These are phyloP conservation scores for Corvus moneduloides DNA, from an alignment of 2,113 vertebrate species.

Conservation along the genomic window DNA sequence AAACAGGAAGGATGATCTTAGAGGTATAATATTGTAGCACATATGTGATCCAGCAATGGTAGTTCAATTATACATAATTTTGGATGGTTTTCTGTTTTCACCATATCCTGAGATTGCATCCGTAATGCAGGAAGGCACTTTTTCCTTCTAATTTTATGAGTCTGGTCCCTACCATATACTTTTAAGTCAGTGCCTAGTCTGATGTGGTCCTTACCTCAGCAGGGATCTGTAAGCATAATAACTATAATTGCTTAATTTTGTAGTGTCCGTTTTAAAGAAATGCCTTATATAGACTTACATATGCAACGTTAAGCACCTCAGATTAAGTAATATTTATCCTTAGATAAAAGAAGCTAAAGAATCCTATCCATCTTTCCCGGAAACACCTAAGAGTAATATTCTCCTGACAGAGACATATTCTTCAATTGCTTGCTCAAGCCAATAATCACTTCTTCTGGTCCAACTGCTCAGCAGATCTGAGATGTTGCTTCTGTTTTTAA, in stretches of 20 bases:
- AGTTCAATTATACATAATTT: not conserved
- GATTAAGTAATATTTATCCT: not conserved
- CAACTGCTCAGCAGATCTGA: not conserved
- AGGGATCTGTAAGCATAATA: not conserved
- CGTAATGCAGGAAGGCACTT: not conserved
- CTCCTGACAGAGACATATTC: not conserved
- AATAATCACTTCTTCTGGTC: not conserved
- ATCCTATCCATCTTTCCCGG: not conserved
- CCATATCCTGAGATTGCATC: not conserved
- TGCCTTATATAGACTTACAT: not conserved
- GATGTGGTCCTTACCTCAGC: not conserved
- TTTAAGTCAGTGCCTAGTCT: not conserved
- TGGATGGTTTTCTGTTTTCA: not conserved
- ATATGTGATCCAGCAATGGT: accelerated
- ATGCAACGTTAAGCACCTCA: not conserved
- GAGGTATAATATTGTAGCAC: not conserved
- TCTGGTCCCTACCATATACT: not conserved
- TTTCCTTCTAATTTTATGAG: not conserved
- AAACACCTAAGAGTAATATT: not conserved
- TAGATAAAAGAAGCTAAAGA: not conserved
- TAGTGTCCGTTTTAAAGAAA: not conserved
- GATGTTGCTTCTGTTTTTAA: not conserved
- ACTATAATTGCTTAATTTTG: not conserved
- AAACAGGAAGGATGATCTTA: not conserved
- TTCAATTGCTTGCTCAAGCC: not conserved